Evolutionary conservation across 2,888 invertebrate genomes (phyloP), one percentile per base, ranked within the genome.

Genomic region (Petrolisthes manimaculis): DNA sequence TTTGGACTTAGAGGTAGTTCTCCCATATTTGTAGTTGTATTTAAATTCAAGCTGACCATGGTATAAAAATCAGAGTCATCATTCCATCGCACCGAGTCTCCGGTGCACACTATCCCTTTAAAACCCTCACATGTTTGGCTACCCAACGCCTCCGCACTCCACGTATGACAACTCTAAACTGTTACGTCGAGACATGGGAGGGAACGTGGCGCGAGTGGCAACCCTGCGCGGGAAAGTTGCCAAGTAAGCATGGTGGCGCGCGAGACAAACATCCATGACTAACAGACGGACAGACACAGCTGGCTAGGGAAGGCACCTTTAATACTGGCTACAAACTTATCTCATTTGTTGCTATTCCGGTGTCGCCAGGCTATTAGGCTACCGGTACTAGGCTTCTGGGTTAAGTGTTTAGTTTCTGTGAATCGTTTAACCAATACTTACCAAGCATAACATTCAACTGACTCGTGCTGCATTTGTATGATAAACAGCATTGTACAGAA

Each of bases 1-100:
- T 84, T 87, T 8, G 87, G 87, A 21, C 83, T 87, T 24, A 83
- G 71, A 55, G 87, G 87, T 79, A 87, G 71, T 83, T 87, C 87
- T 71, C 87, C 87, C 87, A 87, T 87, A 54, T 54, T 79, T 79
- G 54, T 4, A 54, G 12, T 53, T 51, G 61, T 82, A 14, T 61
- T 61, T 61, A 14, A 61, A 61, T 9, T 61, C 61, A 71, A 12
- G 12, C n/a, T 71, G 21, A 71, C 14, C 71, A 6, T 14, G 18
- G 61, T n/a, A n/a, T 71, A 71, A 71, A n/a, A 71, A 71, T 37
- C 37, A 37, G 37, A 37, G 37, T 37, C 37, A 37, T 37, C 37
- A 71, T 18, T 21, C 71, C 71, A 71, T 71, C 61, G 18, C 61
- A 61, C 18, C 55, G 78, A 14, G 14, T 1, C 18, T 51, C 53